Base-by-base conservation (phyloP, 2,797 vertebrate species). In the Hyperoplus lanceolatus region DNA sequence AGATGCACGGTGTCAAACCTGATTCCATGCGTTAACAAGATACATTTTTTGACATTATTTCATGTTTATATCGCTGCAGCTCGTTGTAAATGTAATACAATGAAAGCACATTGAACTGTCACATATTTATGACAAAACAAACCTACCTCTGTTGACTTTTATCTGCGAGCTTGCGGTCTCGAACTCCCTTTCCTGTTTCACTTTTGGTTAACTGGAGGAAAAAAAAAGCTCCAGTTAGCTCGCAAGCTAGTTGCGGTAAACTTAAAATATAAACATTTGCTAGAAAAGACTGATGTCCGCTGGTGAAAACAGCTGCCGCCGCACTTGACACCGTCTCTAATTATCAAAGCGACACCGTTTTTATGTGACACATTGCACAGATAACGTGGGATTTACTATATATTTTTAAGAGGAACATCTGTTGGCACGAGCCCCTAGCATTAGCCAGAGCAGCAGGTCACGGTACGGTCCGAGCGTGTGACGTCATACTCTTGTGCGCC, bases 401-500 rank as follows among this genome's bases (percentile, higher is more conserved):
- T 72, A 79, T 66, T 1, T 1, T 7, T 29, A 29, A 29, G 57
- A 21, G 67, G 42, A 83, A 84, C 83, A 84, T 90, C 76, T 87
- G 87, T 72, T 18, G 73, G 61, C 46, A n/a, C 45, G 65, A 73
- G 80, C 56, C 80, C 61, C 67, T 90, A 92, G 90, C 90, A 50
- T 85, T 29, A 86, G 80, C 79, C 71, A 10, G 82, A 88, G 89
- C 87, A 85, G 87, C 85, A 69, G 92, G 89, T 93, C 90, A 92
- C 74, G 80, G 89, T 83, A 86, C 69, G 70, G 89, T 89, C 80
- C 80, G 74, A 83, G 53, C 67, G 76, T 43, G 53, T 93, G 89
- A 92, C 92, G 92, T 94, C 91, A 94, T 77, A n/a, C 18, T 50
- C 53, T 2, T 60, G 75, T 68, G 79, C 15, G 76, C 53, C 50